Evolutionary conservation across 2,888 invertebrate species (phyloP).

Genomic region (Aromia moschata): DNA sequence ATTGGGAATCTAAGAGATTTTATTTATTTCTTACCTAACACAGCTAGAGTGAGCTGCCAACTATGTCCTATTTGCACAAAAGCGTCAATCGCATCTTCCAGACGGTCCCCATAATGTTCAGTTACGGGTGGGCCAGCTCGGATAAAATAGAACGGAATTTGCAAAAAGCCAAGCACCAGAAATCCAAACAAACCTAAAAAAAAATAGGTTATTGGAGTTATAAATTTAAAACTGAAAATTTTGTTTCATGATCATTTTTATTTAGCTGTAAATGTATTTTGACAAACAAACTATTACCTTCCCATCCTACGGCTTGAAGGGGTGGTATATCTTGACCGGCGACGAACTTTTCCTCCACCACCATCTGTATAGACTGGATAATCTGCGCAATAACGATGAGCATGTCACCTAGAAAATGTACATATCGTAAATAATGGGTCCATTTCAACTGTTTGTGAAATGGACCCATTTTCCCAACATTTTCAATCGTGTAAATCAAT

Average conservation of each 20-base stretch:
- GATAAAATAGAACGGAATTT: conserved; percentile 84
- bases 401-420: conserved; percentile 68
- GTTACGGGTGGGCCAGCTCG: conserved; percentile 80
- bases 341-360: conserved; percentile 93
- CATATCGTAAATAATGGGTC: too few relatives aligned
- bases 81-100: conserved; percentile 89
- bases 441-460: too few relatives aligned
- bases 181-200: conserved; percentile 76
- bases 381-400: conserved; percentile 81
- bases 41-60: conserved; percentile 69
- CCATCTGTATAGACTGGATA: conserved; percentile 90
- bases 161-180: conserved; percentile 68
- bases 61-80: conserved; percentile 81
- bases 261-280: too few relatives aligned
- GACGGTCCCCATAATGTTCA: conserved; percentile 74
- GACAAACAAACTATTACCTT: too few relatives aligned
- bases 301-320: conserved; percentile 93
- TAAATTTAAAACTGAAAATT: conserved; percentile 1
- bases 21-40: too few relatives aligned
- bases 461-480: too few relatives aligned
- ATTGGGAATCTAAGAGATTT: too few relatives aligned
- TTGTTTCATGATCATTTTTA: too few relatives aligned
- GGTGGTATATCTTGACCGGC: conserved; percentile 86
- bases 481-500: too few relatives aligned
- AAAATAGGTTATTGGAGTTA: conserved; percentile 62